Conservation (phyloP, 30 jellyfish, hydroid and myxozoan genomes). For the Aurelia aurita region DNA sequence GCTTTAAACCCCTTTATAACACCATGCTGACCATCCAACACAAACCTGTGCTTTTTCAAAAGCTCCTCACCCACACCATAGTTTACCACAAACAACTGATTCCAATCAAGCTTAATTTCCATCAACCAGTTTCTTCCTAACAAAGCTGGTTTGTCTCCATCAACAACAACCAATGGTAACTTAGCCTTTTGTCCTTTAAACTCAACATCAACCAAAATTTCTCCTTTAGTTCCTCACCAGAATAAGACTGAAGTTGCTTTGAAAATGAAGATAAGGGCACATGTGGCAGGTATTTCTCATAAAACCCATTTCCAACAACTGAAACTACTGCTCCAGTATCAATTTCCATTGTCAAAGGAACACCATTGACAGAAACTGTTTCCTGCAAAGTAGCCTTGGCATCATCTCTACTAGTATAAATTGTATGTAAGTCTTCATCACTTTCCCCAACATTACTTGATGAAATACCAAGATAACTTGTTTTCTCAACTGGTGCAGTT, state of each 20-base stretch:
- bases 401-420: background rate
- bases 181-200: constrained; percentile 34
- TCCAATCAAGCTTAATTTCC: constrained; percentile 34
- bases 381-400: background rate
- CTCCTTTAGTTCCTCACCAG: constrained; percentile 53
- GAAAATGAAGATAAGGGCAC: constrained; percentile 38
- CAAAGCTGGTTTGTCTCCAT: constrained; percentile 42
- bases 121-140: constrained; percentile 27
- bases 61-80: constrained; percentile 28
- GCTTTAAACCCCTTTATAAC: constrained; percentile 37
- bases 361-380: constrained; percentile 40
- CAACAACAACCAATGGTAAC: constrained; percentile 57
- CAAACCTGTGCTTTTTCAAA: background rate
- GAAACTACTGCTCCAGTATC: constrained; percentile 64
- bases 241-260: constrained; percentile 24
- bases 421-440: constrained; percentile 4
- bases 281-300: constrained; percentile 17
- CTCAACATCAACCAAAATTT: constrained; percentile 45
- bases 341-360: constrained; percentile 34
- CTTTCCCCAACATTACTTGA: constrained; percentile 21
- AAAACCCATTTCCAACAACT: constrained; percentile 8
- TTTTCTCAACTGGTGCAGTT: constrained; percentile 28
- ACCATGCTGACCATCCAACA: constrained; percentile 13
- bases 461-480: constrained; percentile 33
- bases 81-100: constrained; percentile 38